Percentiles rank a stretch among this genome's conserved stretches.
phyloP scores from a whole-genome alignment of 2,797 vertebrate species.

The Trichosurus vulpecula region DNA sequence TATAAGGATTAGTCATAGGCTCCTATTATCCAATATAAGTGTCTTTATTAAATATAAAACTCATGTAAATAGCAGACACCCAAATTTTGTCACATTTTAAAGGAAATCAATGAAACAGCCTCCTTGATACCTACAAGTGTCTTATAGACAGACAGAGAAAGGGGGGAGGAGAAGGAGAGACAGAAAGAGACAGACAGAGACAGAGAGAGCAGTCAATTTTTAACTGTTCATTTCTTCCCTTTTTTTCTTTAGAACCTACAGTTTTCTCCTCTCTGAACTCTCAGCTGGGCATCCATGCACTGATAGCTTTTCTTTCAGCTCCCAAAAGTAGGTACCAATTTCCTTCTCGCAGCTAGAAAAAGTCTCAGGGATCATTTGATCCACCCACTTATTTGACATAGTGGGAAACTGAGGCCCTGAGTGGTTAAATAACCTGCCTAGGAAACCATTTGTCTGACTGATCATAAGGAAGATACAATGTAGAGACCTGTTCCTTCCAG shows the following conservation, averaged over 20 bases:
- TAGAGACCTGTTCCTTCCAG: not conserved
- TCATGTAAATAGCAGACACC: slow-evolving; percentile 7
- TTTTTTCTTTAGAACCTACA: not conserved
- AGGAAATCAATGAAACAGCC: not conserved
- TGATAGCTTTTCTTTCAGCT: not conserved
- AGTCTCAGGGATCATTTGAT: not conserved
- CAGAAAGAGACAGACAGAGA: not conserved
- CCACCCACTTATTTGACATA: not conserved
- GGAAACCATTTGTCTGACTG: not conserved
- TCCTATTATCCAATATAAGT: slow-evolving; percentile 7
- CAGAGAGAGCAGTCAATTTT: not conserved
- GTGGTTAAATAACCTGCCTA: not conserved
- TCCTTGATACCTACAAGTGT: not conserved
- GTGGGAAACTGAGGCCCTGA: not conserved
- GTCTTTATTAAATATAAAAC: slow-evolving; percentile 13
- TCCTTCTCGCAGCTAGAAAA: not conserved
- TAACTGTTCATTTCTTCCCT: not conserved
- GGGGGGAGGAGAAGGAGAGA: not conserved
- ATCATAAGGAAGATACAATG: slow-evolving; percentile 44
- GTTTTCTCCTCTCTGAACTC: not conserved
- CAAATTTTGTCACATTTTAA: slow-evolving; percentile 29
- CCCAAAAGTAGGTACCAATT: not conserved
- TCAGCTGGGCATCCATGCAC: not conserved
- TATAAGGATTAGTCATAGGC: slow-evolving; percentile 10
- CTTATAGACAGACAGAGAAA: not conserved